Evolutionary conservation across 2,797 vertebrate species (phyloP), one percentile per base, ranked within the genome.

Genomic region (Enteromius argenteus): DNA sequence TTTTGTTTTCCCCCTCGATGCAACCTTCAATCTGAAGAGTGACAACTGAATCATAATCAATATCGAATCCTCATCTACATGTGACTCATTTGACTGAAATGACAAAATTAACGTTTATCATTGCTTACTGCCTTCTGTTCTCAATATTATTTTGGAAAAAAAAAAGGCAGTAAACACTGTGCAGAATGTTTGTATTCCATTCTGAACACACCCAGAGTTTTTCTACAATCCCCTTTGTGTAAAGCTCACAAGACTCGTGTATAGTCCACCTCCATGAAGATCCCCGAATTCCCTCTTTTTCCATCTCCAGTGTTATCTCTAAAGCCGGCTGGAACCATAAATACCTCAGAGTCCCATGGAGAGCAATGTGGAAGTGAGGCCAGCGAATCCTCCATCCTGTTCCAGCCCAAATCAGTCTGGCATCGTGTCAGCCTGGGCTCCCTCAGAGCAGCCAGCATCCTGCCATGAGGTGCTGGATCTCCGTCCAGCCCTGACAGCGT

Each of bases 331-430:
- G 37, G 19, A 51, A 42, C 32, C 62, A 77, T 15, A 83, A 73
- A 83, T 90, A 90, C 89, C 89, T 90, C 84, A 27, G 62, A 78
- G 53, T 79, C 81, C 87, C 89, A 88, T 19, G 60, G 64, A 53
- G 76, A 81, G 68, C 53, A 67, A 39, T 60, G 68, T 51, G 83
- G 73, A 75, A 67, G 44, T 17, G 64, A 88, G 68, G 51, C 51
- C 21, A 78, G 80, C 1, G 77, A 39, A 62, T 69, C 49, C 49
- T 88, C 87, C 86, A 86, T 88, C 81, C 44, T 78, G 32, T 73
- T 77, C 72, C 79, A 71, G 73, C 79, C 58, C 49, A 74, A 53
- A 66, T 58, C 74, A 73, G 56, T 62, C 74, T 72, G 66, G 67
- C 76, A 78, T 86, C 13, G 74, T 72, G 78, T 76, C 67, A 39